Evolutionary conservation across 2,888 invertebrate genomes (phyloP).

Genomic region (Craniophora ligustri): DNA sequence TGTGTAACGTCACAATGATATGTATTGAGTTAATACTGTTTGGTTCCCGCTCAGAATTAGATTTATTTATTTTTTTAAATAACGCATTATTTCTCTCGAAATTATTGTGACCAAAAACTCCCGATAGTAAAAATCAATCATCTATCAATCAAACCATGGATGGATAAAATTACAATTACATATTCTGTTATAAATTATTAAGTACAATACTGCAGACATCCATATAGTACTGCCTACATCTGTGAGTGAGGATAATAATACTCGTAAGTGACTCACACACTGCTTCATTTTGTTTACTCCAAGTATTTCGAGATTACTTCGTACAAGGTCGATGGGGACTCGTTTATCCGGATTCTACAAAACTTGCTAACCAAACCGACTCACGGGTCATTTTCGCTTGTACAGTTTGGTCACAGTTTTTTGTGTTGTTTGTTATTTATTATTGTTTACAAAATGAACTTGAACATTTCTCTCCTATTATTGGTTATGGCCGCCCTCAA

Average conservation of each 20-base stretch:
- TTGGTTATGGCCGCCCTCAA: too few species aligned
- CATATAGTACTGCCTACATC: background rate
- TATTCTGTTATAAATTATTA: background rate
- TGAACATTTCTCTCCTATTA: background rate
- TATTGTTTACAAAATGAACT: constrained; percentile 1
- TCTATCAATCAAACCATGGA: too few species aligned
- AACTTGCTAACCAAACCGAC: background rate
- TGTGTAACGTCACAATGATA: too few species aligned
- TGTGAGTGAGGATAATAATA: background rate
- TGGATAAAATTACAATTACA: too few species aligned
- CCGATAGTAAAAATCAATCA: too few species aligned
- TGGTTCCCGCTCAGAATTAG: too few species aligned
- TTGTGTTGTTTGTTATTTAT: background rate
- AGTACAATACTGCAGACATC: background rate
- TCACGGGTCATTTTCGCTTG: background rate
- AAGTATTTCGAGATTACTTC: constrained; percentile 6
- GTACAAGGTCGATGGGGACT: constrained; percentile 14
- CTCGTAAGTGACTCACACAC: background rate
- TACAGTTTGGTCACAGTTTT: background rate
- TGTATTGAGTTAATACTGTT: too few species aligned
- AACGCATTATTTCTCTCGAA: too few species aligned
- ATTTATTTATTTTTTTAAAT: too few species aligned
- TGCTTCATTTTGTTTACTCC: constrained; percentile 28
- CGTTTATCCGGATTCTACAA: constrained; percentile 10
- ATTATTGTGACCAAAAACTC: background rate